A percentile compares a stretch with the other conserved stretches of the same genome.
phyloP scores from a whole-genome alignment of 2,113 vertebrate genomes.

The Ailuropoda melanoleuca region DNA sequence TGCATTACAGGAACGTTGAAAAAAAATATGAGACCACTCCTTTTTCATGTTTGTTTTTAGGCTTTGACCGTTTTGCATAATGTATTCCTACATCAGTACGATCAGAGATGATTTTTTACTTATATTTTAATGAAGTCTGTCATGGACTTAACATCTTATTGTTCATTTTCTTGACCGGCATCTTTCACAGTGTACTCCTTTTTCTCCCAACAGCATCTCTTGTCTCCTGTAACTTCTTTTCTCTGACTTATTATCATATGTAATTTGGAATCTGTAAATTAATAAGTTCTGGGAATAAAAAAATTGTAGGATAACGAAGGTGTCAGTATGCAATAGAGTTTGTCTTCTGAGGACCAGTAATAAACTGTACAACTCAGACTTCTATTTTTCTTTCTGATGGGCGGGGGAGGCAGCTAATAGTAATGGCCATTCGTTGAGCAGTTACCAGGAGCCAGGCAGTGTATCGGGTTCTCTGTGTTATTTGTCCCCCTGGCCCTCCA shows the following conservation, averaged over 20 bases:
- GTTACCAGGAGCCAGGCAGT: background rate
- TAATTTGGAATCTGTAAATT: background rate
- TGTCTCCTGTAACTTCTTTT: background rate
- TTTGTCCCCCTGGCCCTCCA: background rate
- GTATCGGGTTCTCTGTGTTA: background rate
- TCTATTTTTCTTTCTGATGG: background rate
- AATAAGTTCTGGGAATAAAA: background rate
- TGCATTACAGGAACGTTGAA: conserved; percentile 14
- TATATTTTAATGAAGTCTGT: background rate
- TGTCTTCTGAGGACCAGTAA: background rate
- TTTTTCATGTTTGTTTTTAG: background rate
- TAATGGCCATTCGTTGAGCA: background rate
- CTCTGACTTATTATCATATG: background rate
- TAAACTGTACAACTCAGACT: background rate
- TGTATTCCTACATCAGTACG: background rate
- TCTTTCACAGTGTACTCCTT: background rate
- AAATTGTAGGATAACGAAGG: background rate
- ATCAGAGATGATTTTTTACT: background rate
- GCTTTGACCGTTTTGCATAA: background rate
- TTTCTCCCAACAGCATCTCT: background rate
- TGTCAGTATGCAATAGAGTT: background rate
- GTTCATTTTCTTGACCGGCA: background rate
- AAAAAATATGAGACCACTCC: background rate
- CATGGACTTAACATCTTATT: background rate
- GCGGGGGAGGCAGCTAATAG: background rate